Evolutionary conservation across 2,888 invertebrate genomes (phyloP).

Genomic region (Gnatocerus cornutus): DNA sequence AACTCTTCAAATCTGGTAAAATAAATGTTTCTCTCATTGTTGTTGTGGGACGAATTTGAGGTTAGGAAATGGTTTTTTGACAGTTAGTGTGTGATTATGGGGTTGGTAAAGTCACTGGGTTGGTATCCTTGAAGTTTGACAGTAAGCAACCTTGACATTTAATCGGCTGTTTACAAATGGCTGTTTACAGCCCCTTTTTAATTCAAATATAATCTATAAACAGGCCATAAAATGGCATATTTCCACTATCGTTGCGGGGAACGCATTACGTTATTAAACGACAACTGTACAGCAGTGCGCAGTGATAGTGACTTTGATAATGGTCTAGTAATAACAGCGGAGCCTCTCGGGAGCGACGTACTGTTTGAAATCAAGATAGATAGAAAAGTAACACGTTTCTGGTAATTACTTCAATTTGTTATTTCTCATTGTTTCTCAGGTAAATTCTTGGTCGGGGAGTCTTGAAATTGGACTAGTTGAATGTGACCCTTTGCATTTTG

Average conservation of each 20-base stretch:
- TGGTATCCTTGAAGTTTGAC: slow-evolving; percentile 36
- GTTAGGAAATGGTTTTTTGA: slow-evolving; percentile 15
- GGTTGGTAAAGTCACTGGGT: too few relatives aligned
- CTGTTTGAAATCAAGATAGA: slow-evolving; percentile 91
- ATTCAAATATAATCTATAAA: slow-evolving; percentile 30
- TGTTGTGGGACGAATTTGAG: slow-evolving; percentile 19
- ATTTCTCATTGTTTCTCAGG: slow-evolving; percentile 71
- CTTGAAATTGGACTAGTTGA: slow-evolving; percentile 85
- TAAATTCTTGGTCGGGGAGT: slow-evolving; percentile 86
- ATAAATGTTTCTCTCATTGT: slow-evolving; percentile 61
- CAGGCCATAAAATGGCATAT: slow-evolving; percentile 71
- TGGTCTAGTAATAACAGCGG: slow-evolving; percentile 88
- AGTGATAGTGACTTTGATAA: slow-evolving; percentile 89
- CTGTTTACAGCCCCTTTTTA: slow-evolving; percentile 28
- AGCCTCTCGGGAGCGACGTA: slow-evolving; percentile 86
- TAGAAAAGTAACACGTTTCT: slow-evolving; percentile 80
- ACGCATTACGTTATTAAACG: slow-evolving; percentile 87
- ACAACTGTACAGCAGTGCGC: slow-evolving; percentile 86
- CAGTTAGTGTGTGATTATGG: slow-evolving; percentile 10
- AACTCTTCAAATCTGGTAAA: slow-evolving; percentile 58
- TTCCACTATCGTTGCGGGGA: slow-evolving; percentile 90
- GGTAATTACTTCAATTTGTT: slow-evolving; percentile 6
- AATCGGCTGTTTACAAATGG: slow-evolving; percentile 43
- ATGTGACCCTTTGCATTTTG: slow-evolving; percentile 79
- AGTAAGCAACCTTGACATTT: slow-evolving; percentile 27